phyloP scores from a whole-genome alignment of 2,113 vertebrate genomes.

The Stercorarius parasiticus region DNA sequence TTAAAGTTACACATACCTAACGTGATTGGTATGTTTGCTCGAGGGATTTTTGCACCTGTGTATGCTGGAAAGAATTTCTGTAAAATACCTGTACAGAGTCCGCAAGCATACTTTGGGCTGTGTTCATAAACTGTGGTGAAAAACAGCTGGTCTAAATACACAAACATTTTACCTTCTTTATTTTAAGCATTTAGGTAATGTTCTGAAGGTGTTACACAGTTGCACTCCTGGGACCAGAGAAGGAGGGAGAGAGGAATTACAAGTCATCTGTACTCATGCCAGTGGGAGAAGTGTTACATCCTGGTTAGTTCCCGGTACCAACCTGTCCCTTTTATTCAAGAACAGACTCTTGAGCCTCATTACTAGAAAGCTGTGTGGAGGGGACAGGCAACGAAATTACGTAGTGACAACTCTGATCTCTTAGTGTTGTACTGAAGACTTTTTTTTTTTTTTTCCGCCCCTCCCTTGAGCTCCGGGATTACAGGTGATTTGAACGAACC shows the following conservation, averaged over 20 bases:
- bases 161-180: neutral
- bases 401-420: neutral
- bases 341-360: neutral
- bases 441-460: too few species aligned
- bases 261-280: neutral
- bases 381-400: neutral
- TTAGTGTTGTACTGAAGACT: neutral
- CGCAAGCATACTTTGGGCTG: neutral
- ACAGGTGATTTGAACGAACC: neutral
- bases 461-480: neutral
- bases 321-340: neutral
- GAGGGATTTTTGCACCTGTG: constrained; percentile 69
- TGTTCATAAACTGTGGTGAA: neutral
- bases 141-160: neutral
- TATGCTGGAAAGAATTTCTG: constrained; percentile 45
- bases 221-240: neutral
- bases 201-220: neutral
- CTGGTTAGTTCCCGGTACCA: neutral
- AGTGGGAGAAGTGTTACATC: neutral
- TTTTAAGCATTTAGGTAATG: neutral
- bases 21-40: constrained; percentile 56
- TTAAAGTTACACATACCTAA: constrained; percentile 57
- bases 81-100: constrained; percentile 62
- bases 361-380: neutral
- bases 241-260: neutral